Base-by-base conservation (phyloP, 2,797 vertebrate genomes). In the Coregonus ussuriensis region DNA sequence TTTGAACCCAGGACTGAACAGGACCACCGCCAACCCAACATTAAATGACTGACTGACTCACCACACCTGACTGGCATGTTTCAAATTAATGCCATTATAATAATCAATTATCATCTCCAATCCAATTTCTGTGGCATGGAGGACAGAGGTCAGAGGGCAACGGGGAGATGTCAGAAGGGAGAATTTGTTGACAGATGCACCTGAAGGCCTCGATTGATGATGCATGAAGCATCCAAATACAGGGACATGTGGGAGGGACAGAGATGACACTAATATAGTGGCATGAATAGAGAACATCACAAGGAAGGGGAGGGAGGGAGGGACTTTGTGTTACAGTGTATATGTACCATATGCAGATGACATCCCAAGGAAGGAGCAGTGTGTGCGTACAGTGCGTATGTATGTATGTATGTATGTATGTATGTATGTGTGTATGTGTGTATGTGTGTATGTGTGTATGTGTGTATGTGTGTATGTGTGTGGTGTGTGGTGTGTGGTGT, bases 11-110 rank as follows among this genome's bases (percentile, higher is more conserved):
- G 16, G 4, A 18, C 1, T 6, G 56, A 62, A 25, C 0, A n/a
- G 6, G 2, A 25, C 62, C 74, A 75, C 65, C 54, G 71, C 59
- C 77, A 83, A 70, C 54, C 73, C 63, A 54, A 33, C 68, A 81
- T 51, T 47, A 11, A 72, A 14, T 13, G 80, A 82, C 77, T 81
- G 72, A 77, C 77, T 81, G 75, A 35, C 29, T 21, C 14, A 7
- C 56, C 6, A 7, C 5, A 25, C 18, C 63, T 65, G 76, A 21
- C n/a, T 59, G 56, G 56, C 56, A 25, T 11, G 77, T 79, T 15
- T 80, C 69, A 77, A 78, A 76, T 69, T 14, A 80, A 74, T 3
- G 53, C 65, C 71, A 84, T 85, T 82, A 79, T 81, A 83, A 75
- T 75, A 79, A 47, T 37, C 78, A 3, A 18, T 75, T 79, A 0